Evolutionary conservation across 2,888 invertebrate species (phyloP), one percentile per base, ranked within the genome.

Genomic region (Aricia artaxerxes): DNA sequence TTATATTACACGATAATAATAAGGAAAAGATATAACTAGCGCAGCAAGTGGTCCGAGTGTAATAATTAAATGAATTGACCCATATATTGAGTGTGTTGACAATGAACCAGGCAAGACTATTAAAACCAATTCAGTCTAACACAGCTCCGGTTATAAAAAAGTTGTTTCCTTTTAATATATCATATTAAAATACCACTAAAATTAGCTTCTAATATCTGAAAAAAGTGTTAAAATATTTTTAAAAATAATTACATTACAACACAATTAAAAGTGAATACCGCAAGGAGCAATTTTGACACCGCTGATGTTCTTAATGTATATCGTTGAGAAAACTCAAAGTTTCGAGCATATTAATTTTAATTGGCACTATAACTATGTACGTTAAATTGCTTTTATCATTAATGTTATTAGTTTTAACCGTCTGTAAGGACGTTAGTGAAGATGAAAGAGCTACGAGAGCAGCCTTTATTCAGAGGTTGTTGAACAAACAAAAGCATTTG

Each of bases 401-500:
- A n/a, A 9, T 81, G 31, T 77, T 80, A 64, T 76, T 81, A 78
- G 79, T 79, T 24, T 61, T 80, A 40, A 82, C 81, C 77, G 69
- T 82, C 11, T 83, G 89, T 82, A 92, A 84, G 82, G 89, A 92
- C 82, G 78, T 94, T 2, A 88, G 87, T 86, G 92, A 91, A 78
- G 86, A 79, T 78, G 94, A 94, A 79, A 90, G 94, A 80, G 85
- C 87, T 2, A 82, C 85, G 1, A 88, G 95, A 76, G 96, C 96
- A 0, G 92, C 95, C 49, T 94, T 97, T 81, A 95, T 97, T 24
- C 96, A 96, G 85, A 96, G 96, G 84, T 95, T 97, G 83, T 91
- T 97, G 82, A 97, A 97, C 84, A 95, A 96, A 80, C 91, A 96
- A 81, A 97, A 96, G 86, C 96, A 96, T 88, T 95, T 96, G 83